Evolutionary conservation across 2,888 invertebrate species (phyloP).

Genomic region (Stenichneumon culpator): DNA sequence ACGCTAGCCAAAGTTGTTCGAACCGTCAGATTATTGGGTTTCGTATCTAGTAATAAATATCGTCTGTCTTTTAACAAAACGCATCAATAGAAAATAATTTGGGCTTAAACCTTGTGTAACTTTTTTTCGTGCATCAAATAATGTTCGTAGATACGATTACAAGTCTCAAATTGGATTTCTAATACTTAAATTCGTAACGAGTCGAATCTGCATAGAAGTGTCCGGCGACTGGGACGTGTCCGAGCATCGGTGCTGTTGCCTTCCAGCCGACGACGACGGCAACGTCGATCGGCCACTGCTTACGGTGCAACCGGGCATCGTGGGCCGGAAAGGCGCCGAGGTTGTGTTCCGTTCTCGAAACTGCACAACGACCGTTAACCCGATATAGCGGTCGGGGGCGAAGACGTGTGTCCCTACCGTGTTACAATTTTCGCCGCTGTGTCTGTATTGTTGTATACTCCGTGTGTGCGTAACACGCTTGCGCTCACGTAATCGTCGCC

Average conservation of each 20-base stretch:
- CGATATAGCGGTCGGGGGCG: conserved; percentile 38
- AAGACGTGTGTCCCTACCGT: conserved; percentile 22
- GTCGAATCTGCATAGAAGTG: too few species aligned
- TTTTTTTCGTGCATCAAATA: too few species aligned
- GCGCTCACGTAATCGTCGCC: conserved; percentile 25
- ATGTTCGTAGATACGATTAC: too few species aligned
- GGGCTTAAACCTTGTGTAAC: too few species aligned
- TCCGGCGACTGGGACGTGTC: too few species aligned
- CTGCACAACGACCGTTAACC: conserved; percentile 62
- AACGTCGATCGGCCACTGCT: conserved; percentile 42
- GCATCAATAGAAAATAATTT: too few species aligned
- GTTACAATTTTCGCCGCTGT: background rate
- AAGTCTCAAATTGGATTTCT: too few species aligned
- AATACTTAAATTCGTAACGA: too few species aligned
- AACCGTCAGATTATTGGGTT: too few species aligned
- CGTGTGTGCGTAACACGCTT: background rate
- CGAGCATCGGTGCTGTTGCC: background rate
- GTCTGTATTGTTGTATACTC: background rate
- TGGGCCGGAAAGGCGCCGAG: conserved; percentile 53
- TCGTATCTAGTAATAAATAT: too few species aligned
- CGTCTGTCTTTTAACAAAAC: background rate
- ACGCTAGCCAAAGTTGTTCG: too few species aligned
- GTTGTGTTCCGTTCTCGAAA: conserved; percentile 53
- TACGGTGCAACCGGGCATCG: conserved; percentile 45
- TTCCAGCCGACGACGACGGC: conserved; percentile 17